Evolutionary conservation across 2,888 invertebrate genomes (phyloP), one percentile per base, ranked within the genome.

Genomic region (Tenthredo scrophulariae): DNA sequence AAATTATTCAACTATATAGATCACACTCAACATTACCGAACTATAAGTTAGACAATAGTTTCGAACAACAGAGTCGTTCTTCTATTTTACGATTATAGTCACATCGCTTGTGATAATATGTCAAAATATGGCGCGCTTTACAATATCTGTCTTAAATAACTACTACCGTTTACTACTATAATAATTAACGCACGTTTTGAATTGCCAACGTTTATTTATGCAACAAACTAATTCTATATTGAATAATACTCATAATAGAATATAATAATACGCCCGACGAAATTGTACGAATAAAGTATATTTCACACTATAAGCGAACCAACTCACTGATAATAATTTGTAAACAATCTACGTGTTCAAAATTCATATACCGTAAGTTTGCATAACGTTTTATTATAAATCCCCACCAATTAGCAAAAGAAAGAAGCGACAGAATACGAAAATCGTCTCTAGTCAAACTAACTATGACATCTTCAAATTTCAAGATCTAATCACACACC

Each of bases 101-200:
- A 37, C 26, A 46, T 46, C n/a, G 26, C 26, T 26, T 5, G 46
- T 10, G 75, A 7, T 43, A 18, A n/a, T 43, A 18, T 26, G 33
- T 37, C 46, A 26, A 75, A 43, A 75, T 75, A 75, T 75, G 26
- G 75, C 75, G 75, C 75, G 75, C 46, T 74, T 50, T 50, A 29
- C 22, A 26, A 43, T 37, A 37, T 70, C 40, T 75, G 43, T 46
- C 26, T 22, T 22, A 75, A 37, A 37, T 37, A 7, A 37, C 37
- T 37, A 37, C 15, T 26, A n/a, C 70, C 40, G 40, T 37, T 7
- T 37, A 37, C 15, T 26, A n/a, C 70, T 70, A 70, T 37, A 40
- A 37, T 70, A 5, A 37, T 37, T 15, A n/a, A 70, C 15, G 9
- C 9, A 33, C 46, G 46, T 46, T 46, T 46, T 46, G 13, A 13